phyloP scores from a whole-genome alignment of 2,797 vertebrate species.

The Tympanoctomys barrerae region DNA sequence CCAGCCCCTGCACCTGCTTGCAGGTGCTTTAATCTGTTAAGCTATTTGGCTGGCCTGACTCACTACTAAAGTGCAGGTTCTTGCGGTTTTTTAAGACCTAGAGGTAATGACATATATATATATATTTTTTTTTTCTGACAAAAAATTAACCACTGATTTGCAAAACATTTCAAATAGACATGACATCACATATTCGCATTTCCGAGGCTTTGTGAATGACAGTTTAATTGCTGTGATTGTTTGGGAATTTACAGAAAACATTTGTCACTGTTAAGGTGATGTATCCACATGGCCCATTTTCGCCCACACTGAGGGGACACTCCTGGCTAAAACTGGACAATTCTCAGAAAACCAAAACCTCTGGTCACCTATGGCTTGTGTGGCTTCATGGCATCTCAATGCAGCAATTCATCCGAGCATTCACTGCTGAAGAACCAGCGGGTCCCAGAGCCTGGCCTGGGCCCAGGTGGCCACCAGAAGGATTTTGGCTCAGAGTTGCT shows the following conservation, averaged over 20 bases:
- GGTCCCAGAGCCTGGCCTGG: not conserved
- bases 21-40: too few relatives aligned
- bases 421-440: not conserved
- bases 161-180: not conserved
- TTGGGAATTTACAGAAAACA: rapidly evolving
- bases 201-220: not conserved
- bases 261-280: not conserved
- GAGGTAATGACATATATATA: not conserved
- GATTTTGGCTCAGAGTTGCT: too few relatives aligned
- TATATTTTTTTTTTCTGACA: too few relatives aligned
- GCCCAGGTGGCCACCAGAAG: not conserved
- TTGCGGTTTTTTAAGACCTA: not conserved
- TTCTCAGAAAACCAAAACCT: not conserved
- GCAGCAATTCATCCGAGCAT: too few relatives aligned
- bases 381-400: not conserved
- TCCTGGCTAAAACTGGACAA: not conserved
- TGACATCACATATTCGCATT: not conserved
- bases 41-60: not conserved
- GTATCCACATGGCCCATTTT: too few relatives aligned
- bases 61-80: not conserved
- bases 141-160: not conserved
- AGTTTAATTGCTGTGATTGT: rapidly evolving
- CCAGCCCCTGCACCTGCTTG: too few relatives aligned
- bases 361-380: not conserved
- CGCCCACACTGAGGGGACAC: too few relatives aligned